phyloP scores from a whole-genome alignment of 2,888 invertebrate species.

The Cataglyphis albicans region DNA sequence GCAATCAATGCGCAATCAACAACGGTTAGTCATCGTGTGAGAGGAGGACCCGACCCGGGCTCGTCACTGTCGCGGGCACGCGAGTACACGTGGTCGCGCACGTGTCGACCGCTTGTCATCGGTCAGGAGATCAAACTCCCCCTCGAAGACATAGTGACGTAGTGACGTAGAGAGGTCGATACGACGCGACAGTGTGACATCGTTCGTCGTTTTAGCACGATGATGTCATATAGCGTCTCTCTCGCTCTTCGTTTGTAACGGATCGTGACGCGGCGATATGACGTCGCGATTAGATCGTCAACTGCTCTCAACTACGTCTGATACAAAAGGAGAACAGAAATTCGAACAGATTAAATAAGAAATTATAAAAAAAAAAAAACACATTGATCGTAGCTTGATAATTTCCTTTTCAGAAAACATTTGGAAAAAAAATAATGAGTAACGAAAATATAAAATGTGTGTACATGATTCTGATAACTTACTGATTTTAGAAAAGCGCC shows the following conservation, averaged over 20 bases:
- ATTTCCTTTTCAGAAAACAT: too few species aligned
- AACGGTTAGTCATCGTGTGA: constrained; percentile 71
- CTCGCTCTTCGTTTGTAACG: constrained; percentile 65
- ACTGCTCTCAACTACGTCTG: neutral
- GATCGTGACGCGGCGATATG: constrained; percentile 71
- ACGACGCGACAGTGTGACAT: constrained; percentile 40
- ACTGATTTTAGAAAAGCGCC: constrained; percentile 76
- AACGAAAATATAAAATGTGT: neutral
- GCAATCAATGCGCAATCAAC: constrained; percentile 73
- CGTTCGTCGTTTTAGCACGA: constrained; percentile 64
- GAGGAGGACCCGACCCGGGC: constrained; percentile 70
- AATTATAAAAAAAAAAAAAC: neutral
- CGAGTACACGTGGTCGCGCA: constrained; percentile 24
- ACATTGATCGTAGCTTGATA: neutral
- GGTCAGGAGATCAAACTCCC: constrained; percentile 23
- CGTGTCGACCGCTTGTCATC: constrained; percentile 3
- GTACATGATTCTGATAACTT: constrained; percentile 60
- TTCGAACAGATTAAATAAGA: neutral
- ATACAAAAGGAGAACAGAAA: neutral
- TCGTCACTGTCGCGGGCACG: neutral
- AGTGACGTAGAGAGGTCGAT: constrained; percentile 37
- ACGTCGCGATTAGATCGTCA: constrained; percentile 64
- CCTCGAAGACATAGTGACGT: neutral
- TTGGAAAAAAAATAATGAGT: neutral
- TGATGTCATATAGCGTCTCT: constrained; percentile 71